Base-by-base conservation (phyloP, 2,113 vertebrate genomes). In the Illadopsis cleaveri region DNA sequence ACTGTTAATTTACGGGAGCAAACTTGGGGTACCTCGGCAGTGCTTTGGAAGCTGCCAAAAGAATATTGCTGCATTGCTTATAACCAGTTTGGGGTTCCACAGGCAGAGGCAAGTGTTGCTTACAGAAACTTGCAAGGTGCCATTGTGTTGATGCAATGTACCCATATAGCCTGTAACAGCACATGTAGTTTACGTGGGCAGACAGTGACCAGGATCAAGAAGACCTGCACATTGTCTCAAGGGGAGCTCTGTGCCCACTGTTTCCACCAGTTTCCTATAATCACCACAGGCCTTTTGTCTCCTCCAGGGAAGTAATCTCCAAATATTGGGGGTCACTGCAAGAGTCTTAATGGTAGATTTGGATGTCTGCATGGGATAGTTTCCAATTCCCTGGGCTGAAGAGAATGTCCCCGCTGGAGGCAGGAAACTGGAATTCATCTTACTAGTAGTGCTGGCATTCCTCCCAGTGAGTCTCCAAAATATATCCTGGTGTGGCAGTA, bases 131-230 rank as follows among this genome's bases (percentile, higher is more conserved):
- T 84, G 42, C 6, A 58, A 58, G 35, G 23, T 60, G 38, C 16
- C 18, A 3, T 60, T 17, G 19, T 60, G 31, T 44, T 51, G n/a
- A 27, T 28, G 6, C 37, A 7, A 12, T 50, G 18, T 51, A 37
- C 8, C 7, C n/a, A 8, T 18, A 14, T 0, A 60, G 24, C 23
- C 11, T 2, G 0, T 38, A 47, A 11, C 23, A 61, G 33, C 12
- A 10, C 10, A 1, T 7, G 28, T 19, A 23, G 23, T 37, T 71
- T 28, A 50, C 25, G 33, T 54, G 17, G 11, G 10, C 51, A 86
- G 20, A 8, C 13, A 12, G 12, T 30, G 27, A 25, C 10, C 8
- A 48, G 51, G 22, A 28, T 27, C 22, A 65, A 11, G 22, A 65
- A 30, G 22, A 70, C 30, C 24, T 18, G 2, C 23, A 50, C 22